Evolutionary conservation across 2,797 vertebrate genomes (phyloP), one percentile per base, ranked within the genome.

Genomic region (Ataeniobius toweri): DNA sequence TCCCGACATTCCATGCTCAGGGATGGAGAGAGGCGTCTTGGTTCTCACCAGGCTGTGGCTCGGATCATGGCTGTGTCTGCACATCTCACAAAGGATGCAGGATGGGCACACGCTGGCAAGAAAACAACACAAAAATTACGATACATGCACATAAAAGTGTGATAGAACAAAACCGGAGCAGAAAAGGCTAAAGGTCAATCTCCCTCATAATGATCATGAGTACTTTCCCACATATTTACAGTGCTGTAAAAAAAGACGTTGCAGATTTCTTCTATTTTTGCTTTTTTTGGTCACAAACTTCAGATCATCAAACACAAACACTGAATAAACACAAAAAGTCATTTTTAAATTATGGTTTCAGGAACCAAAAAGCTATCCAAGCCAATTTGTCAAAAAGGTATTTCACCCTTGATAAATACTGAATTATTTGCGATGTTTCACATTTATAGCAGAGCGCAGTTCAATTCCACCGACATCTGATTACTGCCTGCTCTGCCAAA

Each of bases 21-120:
- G 94, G 82, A 96, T 95, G 83, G 95, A 96, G 80, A 96, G 83
- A 61, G 98, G 97, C 3, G 96, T 97, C 89, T 98, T 95, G 83
- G 98, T 95, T 93, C 98, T 98, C 46, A 99, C 81, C 73, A 99
- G 87, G 73, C 96, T 91, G 18, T 99, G 98, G 86, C 96, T 97
- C 44, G 96, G 94, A 82, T 98, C 96, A 0, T 99, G 98, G 41
- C 94, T 93, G 0, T 97, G 98, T 0, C 95, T 90, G 74, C 97
- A 97, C 59, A 96, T 95, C 93, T 99, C 98, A 89, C 98, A 99
- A 76, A 99, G 95, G 83, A 95, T 98, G 93, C 97, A 99, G 83
- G 97, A 96, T 22, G 97, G 96, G 77, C 98, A 99, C 24, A 98
- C 93, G 24, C 98, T 99, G 91, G 26, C 14, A 68, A 51, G 71